phyloP scores from a whole-genome alignment of 2,888 invertebrate genomes.

The Anthophora plumipes region DNA sequence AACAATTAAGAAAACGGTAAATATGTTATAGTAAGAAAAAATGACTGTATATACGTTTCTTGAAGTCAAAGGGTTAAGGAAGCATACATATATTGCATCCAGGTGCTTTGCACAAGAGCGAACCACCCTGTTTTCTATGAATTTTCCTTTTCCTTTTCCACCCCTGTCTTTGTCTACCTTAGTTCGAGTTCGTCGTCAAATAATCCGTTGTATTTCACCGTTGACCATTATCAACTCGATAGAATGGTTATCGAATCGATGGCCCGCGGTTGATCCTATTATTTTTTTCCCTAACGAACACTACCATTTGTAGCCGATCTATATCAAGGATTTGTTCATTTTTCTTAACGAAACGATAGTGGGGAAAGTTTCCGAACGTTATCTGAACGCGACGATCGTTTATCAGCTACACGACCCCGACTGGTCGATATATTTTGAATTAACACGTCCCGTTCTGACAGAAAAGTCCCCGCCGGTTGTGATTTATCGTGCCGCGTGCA shows the following conservation, averaged over 20 bases:
- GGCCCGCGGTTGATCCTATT: slow-evolving; percentile 1
- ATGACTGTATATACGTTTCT: too few relatives aligned
- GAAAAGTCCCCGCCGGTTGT: slow-evolving; percentile 42
- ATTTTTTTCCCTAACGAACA: neutral
- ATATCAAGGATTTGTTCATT: neutral
- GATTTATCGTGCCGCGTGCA: slow-evolving; percentile 47
- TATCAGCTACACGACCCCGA: slow-evolving; percentile 11
- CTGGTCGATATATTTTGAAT: slow-evolving; percentile 58
- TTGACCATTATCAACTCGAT: too few relatives aligned
- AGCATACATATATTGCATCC: too few relatives aligned
- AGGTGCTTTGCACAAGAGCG: too few relatives aligned
- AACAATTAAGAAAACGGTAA: too few relatives aligned
- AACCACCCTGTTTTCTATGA: too few relatives aligned
- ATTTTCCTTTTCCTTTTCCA: too few relatives aligned
- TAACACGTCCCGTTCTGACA: slow-evolving; percentile 50
- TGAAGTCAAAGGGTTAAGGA: too few relatives aligned
- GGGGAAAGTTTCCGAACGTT: slow-evolving; percentile 33
- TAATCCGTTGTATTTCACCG: too few relatives aligned
- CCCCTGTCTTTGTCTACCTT: too few relatives aligned
- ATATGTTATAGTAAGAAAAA: too few relatives aligned
- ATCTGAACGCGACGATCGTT: slow-evolving; percentile 43
- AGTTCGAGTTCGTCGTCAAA: too few relatives aligned
- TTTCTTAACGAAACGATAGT: neutral
- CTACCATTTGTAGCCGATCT: neutral
- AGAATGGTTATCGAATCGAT: slow-evolving; percentile 3